A percentile compares a stretch with the other conserved stretches of the same genome.
phyloP scores from a whole-genome alignment of 2,888 invertebrate genomes.

The Stenichneumon culpator region DNA sequence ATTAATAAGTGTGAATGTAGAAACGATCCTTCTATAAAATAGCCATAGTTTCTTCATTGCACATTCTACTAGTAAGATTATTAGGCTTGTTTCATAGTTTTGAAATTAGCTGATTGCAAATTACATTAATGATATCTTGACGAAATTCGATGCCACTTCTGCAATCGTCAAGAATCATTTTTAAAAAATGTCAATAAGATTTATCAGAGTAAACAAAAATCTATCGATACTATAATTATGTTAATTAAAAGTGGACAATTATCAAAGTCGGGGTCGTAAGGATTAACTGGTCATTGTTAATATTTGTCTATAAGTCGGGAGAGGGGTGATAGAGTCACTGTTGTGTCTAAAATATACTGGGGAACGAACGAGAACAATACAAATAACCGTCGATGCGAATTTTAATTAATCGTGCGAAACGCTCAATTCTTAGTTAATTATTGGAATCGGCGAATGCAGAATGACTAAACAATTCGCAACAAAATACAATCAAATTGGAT shows the following conservation, averaged over 20 bases:
- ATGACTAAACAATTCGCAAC: not conserved
- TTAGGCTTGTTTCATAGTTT: not conserved
- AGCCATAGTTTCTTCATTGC: not conserved
- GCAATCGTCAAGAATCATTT: not conserved
- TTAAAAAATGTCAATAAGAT: not conserved
- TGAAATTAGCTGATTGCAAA: not conserved
- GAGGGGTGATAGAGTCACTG: not conserved
- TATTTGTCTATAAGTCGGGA: not conserved
- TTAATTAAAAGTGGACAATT: not conserved
- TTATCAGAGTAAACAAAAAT: not conserved
- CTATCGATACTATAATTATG: not conserved
- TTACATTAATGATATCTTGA: not conserved
- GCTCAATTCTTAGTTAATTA: conserved; percentile 5
- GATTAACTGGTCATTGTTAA: not conserved
- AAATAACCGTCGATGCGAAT: not conserved
- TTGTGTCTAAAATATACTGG: not conserved
- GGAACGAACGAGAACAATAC: not conserved
- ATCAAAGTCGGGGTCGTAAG: not conserved
- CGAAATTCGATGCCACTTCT: not conserved
- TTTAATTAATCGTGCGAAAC: not conserved
- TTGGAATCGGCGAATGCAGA: not conserved
- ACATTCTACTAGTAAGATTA: not conserved
- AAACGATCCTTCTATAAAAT: not conserved
- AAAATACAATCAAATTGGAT: conserved; percentile 13
- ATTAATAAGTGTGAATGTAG: not conserved